Evolutionary conservation across 2,888 invertebrate species (phyloP), one percentile per base, ranked within the genome.

Genomic region (Melinopterus prodromus): DNA sequence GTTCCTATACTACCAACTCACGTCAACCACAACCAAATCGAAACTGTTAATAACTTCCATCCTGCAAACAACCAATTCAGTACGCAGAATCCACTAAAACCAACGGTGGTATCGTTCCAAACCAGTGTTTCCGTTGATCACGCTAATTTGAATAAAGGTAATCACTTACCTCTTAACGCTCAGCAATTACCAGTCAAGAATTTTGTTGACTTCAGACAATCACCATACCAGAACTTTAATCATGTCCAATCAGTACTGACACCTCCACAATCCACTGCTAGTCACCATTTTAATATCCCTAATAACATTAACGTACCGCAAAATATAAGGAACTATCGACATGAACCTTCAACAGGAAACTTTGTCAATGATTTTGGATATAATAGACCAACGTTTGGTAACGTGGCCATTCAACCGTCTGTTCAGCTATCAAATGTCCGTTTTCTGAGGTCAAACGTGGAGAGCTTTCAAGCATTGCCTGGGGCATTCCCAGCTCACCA

Each of bases 61-160:
- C 89, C 79, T 89, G 90, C 83, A 88, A 87, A 82, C 83, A 87
- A 80, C 14, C 82, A 36, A 86, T 84, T 77, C 82, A 86, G 53
- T 87, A 88, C 81, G 85, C 89, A 71, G 16, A 78, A 77, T 77
- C 77, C 77, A 4, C 14, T 71, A 16, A 72, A 77, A 71, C 82
- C 82, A 26, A 84, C 85, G 5, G 77, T 85, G 2, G 85, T 92
- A n/a, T 88, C 90, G 4, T 90, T 93, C 78, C 91, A 92, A 85
- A 90, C 91, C 0, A 93, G 92, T 81, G 88, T 89, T 85, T 90
- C 88, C 84, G 90, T 89, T 74, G 86, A 87, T 72, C 86, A 88
- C 9, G 75, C 82, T 35, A 81, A 86, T n/a, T 81, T 83, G 75
- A 80, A 83, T 69, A 75, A 84, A 84, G 69, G 69, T 6, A 77